A percentile compares a stretch with the other conserved stretches of the same genome.
phyloP scores from a whole-genome alignment of 1,140 invertebrate species.

The Sycophaga agraensis region DNA sequence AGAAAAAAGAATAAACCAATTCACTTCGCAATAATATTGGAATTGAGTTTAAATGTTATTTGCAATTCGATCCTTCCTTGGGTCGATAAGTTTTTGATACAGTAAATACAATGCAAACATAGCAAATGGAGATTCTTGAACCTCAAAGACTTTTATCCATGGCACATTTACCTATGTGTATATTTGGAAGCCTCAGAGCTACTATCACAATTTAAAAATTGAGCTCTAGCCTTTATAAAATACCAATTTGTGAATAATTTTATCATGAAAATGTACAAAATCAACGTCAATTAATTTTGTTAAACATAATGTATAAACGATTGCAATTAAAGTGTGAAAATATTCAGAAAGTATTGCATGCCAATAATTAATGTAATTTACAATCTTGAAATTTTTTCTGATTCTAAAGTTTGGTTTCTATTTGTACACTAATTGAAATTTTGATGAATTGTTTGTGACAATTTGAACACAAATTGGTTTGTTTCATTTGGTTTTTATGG shows the following conservation, averaged over 20 bases:
- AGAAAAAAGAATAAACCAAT: conserved; percentile 21
- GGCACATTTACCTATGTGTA: conserved; percentile 34
- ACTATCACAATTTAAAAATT: conserved; percentile 30
- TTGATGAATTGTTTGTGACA: conserved; percentile 21
- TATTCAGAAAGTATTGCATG: conserved; percentile 12
- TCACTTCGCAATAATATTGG: conserved; percentile 1
- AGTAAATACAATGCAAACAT: conserved; percentile 20
- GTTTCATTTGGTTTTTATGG: conserved; percentile 55
- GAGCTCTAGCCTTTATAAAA: conserved; percentile 26
- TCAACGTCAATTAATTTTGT: not conserved
- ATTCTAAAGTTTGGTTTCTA: not conserved
- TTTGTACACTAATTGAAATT: conserved; percentile 6
- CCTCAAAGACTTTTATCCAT: conserved; percentile 32
- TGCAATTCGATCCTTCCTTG: not conserved
- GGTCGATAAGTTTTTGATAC: conserved; percentile 5
- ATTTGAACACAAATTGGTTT: conserved; percentile 54
- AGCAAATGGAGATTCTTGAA: conserved; percentile 21
- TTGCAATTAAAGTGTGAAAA: not conserved
- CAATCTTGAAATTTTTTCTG: conserved; percentile 1
- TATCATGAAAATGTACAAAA: conserved; percentile 11
- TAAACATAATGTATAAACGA: conserved; percentile 6
- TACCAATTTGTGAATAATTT: conserved; percentile 24
- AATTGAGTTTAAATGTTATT: conserved; percentile 14
- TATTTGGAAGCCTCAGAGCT: conserved; percentile 26
- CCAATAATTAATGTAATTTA: conserved; percentile 16